phyloP scores from a whole-genome alignment of 2,888 invertebrate species.

The Epistrophe grossulariae region DNA sequence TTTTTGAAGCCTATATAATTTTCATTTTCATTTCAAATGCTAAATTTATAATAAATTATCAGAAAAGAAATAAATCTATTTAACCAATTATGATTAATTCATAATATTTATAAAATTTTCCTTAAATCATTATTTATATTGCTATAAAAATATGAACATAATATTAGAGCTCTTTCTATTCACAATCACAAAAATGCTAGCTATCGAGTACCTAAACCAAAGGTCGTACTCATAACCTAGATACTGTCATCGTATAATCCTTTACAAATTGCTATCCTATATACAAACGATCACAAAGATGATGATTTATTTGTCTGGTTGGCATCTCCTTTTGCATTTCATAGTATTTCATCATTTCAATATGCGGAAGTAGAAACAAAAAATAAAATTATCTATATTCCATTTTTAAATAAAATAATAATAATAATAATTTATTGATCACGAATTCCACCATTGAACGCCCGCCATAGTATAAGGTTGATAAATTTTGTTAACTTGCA shows the following conservation, averaged over 20 bases:
- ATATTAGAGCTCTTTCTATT: too few relatives aligned
- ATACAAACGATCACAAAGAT: neutral
- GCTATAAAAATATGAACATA: too few relatives aligned
- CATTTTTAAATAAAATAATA: conserved; percentile 24
- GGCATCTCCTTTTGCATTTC: conserved; percentile 11
- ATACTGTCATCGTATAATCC: neutral
- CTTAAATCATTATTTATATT: too few relatives aligned
- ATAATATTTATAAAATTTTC: too few relatives aligned
- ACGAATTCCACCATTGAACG: conserved; percentile 41
- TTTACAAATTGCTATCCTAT: neutral
- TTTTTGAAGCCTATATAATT: too few relatives aligned
- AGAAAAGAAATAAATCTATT: too few relatives aligned
- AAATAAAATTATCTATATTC: conserved; percentile 14
- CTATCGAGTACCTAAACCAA: neutral
- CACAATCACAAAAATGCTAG: too few relatives aligned
- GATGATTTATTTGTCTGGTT: conserved; percentile 2
- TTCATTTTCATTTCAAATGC: too few relatives aligned
- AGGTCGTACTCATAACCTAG: neutral
- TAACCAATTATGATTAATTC: too few relatives aligned
- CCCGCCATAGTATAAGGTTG: neutral
- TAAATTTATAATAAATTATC: too few relatives aligned
- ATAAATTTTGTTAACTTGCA: neutral
- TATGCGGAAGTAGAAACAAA: conserved; percentile 28
- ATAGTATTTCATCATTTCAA: conserved; percentile 12
- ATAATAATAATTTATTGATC: conserved; percentile 46